Percentiles rank a stretch among this genome's conserved stretches.
Conservation (phyloP, 1,140 invertebrate genomes). For the Drosophila pallidifrons region DNA sequence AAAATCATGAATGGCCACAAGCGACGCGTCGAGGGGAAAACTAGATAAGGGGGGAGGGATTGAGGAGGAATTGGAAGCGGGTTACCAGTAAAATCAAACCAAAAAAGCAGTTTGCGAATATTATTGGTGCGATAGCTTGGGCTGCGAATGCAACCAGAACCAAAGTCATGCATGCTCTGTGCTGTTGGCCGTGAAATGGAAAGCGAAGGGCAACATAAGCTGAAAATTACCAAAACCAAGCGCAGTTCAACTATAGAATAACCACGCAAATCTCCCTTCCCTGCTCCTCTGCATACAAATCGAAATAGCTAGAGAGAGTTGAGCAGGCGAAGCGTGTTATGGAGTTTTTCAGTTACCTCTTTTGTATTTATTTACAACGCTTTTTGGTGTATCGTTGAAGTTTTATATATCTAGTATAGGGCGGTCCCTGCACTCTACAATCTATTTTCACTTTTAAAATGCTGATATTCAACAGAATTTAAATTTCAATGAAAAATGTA, state of each 20-base stretch:
- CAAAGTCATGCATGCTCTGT: slow-evolving; percentile 57
- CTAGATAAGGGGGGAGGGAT: not conserved
- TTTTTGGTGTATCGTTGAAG: slow-evolving; percentile 3
- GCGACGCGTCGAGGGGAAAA: not conserved
- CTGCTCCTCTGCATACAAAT: slow-evolving; percentile 31
- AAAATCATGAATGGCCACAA: slow-evolving; percentile 76
- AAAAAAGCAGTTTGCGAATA: slow-evolving; percentile 70
- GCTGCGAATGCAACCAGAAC: slow-evolving; percentile 42
- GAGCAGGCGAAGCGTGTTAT: slow-evolving; percentile 59
- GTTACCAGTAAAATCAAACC: slow-evolving; percentile 66
- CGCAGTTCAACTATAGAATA: slow-evolving; percentile 6
- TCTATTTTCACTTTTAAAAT: not conserved
- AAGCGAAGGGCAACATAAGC: slow-evolving; percentile 72
- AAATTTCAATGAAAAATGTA: not conserved
- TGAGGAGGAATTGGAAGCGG: slow-evolving; percentile 1
- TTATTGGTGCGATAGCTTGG: slow-evolving; percentile 50
- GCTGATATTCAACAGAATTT: not conserved
- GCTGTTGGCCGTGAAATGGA: slow-evolving; percentile 73
- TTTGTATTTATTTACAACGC: slow-evolving; percentile 53
- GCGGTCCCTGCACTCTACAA: not conserved
- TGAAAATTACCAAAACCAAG: slow-evolving; percentile 61
- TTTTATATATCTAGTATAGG: not conserved
- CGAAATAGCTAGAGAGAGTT: slow-evolving; percentile 48
- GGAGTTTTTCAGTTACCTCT: slow-evolving; percentile 37
- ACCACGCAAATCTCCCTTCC: not conserved